Evolutionary conservation across 2,113 vertebrate species (phyloP).

Genomic region (Naja naja): DNA sequence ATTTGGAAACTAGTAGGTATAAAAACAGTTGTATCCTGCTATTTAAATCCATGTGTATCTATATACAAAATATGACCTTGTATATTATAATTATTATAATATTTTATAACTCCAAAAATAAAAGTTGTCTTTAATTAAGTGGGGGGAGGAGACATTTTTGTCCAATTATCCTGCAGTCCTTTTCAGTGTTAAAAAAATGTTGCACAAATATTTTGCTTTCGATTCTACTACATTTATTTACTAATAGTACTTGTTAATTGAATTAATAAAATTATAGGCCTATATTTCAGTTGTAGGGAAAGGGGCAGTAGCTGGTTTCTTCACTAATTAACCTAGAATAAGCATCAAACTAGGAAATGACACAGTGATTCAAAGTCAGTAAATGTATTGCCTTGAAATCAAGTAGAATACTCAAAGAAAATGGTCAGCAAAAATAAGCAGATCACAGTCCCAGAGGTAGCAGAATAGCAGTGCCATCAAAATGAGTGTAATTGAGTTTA

Average conservation of each 20-base stretch:
- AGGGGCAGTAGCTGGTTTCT: background rate
- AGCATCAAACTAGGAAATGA: background rate
- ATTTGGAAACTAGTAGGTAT: background rate
- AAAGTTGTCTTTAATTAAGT: background rate
- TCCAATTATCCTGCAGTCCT: background rate
- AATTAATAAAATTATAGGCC: background rate
- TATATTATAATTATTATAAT: background rate
- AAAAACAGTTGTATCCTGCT: background rate
- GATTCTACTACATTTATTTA: background rate
- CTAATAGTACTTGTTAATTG: background rate
- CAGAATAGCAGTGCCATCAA: background rate
- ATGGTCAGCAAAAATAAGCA: constrained; percentile 6
- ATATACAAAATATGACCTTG: background rate
- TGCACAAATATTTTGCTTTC: background rate
- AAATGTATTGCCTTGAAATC: background rate
- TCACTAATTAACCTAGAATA: background rate
- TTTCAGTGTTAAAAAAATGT: background rate
- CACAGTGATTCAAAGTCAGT: background rate
- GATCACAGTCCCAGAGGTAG: background rate
- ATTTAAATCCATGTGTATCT: background rate
- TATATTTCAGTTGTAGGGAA: constrained; percentile 1
- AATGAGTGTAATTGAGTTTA: background rate
- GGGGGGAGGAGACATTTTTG: background rate
- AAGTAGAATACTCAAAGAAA: background rate
- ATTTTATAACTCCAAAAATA: background rate